Conservation (phyloP, 1,140 invertebrate species). For the Scaptomyza graminum region DNA sequence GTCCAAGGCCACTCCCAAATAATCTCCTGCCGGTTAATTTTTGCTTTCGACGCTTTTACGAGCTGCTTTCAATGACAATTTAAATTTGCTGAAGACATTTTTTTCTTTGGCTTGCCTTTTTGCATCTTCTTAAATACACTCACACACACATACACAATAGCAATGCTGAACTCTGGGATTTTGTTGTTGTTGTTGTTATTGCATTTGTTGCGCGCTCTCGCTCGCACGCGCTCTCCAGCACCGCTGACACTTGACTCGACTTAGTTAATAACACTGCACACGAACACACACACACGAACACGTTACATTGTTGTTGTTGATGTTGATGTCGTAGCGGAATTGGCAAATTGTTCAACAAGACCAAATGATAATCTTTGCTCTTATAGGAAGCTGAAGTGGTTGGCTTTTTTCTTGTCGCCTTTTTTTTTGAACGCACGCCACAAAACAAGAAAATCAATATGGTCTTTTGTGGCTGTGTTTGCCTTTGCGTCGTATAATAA, state of each 20-base stretch:
- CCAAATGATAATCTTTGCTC: conserved; percentile 28
- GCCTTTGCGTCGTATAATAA: conserved; percentile 16
- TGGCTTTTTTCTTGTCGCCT: conserved; percentile 34
- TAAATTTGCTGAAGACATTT: conserved; percentile 37
- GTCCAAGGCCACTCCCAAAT: conserved; percentile 58
- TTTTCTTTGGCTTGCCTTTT: conserved; percentile 38
- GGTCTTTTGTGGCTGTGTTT: conserved; percentile 23
- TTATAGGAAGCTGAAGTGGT: conserved; percentile 53
- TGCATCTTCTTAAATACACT: conserved; percentile 60
- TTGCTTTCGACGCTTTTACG: conserved; percentile 22
- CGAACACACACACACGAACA: conserved; percentile 23
- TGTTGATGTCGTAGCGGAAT: conserved; percentile 30
- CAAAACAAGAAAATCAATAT: conserved; percentile 71
- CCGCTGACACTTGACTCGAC: conserved; percentile 19
- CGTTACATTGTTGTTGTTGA: conserved; percentile 55
- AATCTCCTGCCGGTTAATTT: conserved; percentile 21
- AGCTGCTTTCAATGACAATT: conserved; percentile 46
- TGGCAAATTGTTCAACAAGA: conserved; percentile 37
- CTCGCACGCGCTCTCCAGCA: conserved; percentile 20
- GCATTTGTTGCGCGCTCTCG: conserved; percentile 34
- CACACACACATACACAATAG: conserved; percentile 26
- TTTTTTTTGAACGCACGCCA: conserved; percentile 37
- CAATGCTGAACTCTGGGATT: conserved; percentile 65
- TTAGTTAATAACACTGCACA: conserved; percentile 53
- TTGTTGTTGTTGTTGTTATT: conserved; percentile 62